These are phyloP conservation scores for Drosophila quadrilineata DNA, from an alignment of 1,140 invertebrate genomes.

Conservation along the genomic window DNA sequence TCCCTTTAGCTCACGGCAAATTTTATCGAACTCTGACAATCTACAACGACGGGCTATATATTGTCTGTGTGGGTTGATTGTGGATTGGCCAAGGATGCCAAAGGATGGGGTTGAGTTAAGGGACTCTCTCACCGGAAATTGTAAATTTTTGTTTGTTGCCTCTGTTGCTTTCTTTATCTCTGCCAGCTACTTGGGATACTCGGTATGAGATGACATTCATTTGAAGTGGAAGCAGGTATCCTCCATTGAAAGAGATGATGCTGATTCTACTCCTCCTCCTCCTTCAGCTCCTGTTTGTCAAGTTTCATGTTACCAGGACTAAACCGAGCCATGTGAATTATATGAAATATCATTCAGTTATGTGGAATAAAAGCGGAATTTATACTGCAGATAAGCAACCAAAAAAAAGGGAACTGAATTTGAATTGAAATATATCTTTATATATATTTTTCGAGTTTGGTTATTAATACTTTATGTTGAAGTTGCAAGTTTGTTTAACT, in stretches of 20 bases:
- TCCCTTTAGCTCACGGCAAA: slow-evolving; percentile 52
- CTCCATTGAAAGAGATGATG: slow-evolving; percentile 14
- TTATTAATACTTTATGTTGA: neutral
- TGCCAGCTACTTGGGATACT: neutral
- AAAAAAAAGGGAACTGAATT: slow-evolving; percentile 8
- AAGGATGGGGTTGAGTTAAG: slow-evolving; percentile 7
- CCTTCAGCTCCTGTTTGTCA: neutral
- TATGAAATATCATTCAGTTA: slow-evolving; percentile 26
- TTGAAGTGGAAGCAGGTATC: neutral
- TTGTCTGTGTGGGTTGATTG: neutral
- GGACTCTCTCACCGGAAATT: slow-evolving; percentile 56
- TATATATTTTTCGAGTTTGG: neutral
- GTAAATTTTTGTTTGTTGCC: slow-evolving; percentile 63
- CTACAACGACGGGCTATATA: slow-evolving; percentile 13
- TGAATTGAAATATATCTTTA: neutral
- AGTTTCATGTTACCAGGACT: slow-evolving; percentile 16
- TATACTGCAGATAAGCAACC: neutral
- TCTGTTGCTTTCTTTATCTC: slow-evolving; percentile 47
- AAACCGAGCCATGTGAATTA: neutral
- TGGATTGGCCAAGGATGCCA: no score
- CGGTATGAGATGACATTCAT: neutral
- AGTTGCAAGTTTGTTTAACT: neutral
- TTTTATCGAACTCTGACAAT: slow-evolving; percentile 64
- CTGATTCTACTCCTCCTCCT: neutral
- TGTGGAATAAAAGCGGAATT: slow-evolving; percentile 1